These are phyloP conservation scores for Temnothorax ravouxi DNA, from an alignment of 2,888 invertebrate genomes.

Conservation along the genomic window DNA sequence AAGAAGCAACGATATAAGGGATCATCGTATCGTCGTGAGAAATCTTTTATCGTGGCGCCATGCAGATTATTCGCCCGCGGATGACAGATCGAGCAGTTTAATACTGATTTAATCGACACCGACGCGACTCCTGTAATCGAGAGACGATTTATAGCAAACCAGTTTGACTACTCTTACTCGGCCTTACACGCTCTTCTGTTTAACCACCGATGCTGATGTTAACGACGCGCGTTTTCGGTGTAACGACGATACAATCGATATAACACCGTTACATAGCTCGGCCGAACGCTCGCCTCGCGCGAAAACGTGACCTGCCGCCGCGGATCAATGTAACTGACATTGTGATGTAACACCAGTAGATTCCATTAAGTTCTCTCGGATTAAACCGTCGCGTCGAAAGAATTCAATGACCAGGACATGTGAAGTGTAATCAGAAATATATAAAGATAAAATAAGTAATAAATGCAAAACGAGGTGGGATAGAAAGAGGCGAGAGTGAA, in stretches of 20 bases:
- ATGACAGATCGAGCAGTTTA: constrained; percentile 46
- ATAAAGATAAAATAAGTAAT: not conserved
- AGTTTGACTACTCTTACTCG: constrained; percentile 62
- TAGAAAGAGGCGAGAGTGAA: not conserved
- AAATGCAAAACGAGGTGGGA: not conserved
- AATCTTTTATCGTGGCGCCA: constrained; percentile 49
- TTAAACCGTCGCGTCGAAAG: constrained; percentile 7
- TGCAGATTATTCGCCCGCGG: constrained; percentile 54
- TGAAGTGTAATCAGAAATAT: not conserved
- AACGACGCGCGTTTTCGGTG: constrained; percentile 63
- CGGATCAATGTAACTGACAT: constrained; percentile 3
- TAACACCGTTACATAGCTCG: constrained; percentile 25
- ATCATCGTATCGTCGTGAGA: not conserved
- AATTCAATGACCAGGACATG: not conserved
- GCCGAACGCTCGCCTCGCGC: not conserved
- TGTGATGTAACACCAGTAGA: constrained; percentile 6
- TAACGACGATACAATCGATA: constrained; percentile 64
- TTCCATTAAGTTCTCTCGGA: not conserved
- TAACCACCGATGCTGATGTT: constrained; percentile 61
- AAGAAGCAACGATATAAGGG: not conserved
- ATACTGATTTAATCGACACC: constrained; percentile 69
- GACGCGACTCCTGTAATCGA: constrained; percentile 63
- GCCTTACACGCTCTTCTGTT: constrained; percentile 42
- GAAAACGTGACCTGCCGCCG: not conserved
- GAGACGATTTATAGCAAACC: constrained; percentile 71